These are phyloP conservation scores for Forbesichthys agassizii DNA, from an alignment of 2,113 vertebrate species.

Conservation along the genomic window DNA sequence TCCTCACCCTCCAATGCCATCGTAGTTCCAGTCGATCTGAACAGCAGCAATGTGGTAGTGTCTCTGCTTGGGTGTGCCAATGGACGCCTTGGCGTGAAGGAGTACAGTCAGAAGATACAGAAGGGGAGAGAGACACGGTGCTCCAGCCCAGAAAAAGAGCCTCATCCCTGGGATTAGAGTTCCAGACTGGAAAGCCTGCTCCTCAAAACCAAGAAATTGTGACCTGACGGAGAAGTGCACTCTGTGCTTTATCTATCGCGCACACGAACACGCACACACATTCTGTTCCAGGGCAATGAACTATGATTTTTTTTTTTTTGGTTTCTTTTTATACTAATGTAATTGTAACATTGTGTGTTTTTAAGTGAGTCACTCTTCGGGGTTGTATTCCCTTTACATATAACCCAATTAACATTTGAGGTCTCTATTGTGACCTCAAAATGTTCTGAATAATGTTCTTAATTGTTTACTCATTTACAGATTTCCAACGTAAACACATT, in stretches of 20 bases:
- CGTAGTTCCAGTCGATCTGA: constrained; percentile 76
- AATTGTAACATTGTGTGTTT: constrained; percentile 41
- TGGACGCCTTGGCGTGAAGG: constrained; percentile 15
- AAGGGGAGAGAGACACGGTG: constrained; percentile 32
- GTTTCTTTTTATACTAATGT: constrained; percentile 17
- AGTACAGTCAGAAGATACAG: constrained; percentile 48
- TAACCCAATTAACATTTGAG: not conserved
- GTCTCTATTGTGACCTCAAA: constrained; percentile 2
- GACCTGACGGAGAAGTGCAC: constrained; percentile 39
- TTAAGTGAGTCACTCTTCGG: constrained; percentile 40
- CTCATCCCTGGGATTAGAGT: constrained; percentile 62
- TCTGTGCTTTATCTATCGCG: constrained; percentile 63
- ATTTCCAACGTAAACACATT: not conserved
- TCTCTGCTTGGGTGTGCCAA: constrained; percentile 55
- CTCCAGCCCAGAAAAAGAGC: constrained; percentile 41
- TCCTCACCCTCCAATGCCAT: constrained; percentile 33
- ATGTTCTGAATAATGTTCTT: not conserved
- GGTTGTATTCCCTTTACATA: constrained; percentile 10
- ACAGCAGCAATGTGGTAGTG: constrained; percentile 78
- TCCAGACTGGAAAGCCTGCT: constrained; percentile 28
- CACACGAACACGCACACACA: constrained; percentile 31
- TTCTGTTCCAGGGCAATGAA: constrained; percentile 57
- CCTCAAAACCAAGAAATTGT: constrained; percentile 37
- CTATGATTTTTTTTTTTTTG: constrained; percentile 36
- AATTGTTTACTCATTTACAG: not conserved